Evolutionary conservation across 2,888 invertebrate genomes (phyloP), one percentile per base, ranked within the genome.

Genomic region (Scaptomyza caliginosa): DNA sequence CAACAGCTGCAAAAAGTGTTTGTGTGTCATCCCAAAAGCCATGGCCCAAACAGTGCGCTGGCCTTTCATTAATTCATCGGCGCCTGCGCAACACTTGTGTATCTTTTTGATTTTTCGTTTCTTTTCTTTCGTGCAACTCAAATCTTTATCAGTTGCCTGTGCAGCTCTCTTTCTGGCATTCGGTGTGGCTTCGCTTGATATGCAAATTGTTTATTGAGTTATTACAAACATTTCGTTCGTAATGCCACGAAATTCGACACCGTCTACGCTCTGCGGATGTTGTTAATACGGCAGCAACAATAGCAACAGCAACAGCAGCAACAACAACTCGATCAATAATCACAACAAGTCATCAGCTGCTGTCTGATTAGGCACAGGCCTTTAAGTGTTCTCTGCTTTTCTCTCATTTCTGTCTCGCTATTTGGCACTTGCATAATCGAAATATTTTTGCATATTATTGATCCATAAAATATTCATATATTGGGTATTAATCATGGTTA

Each of bases 141-240:
- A 26, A 40, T 23, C 32, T 73, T 67, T 74, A 54, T 62, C 60
- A 40, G 67, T 17, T 36, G 5, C 10, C 13, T 32, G 16, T 40
- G 30, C 10, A 11, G 6, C 13, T 17, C 11, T 17, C 24, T 32
- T 7, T 13, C 8, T 42, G 5, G 11, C n/a, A 23, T n/a, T 42
- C 24, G 11, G 30, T 13, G 52, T 30, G 40, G 34, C n/a, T 60
- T 55, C 40, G 67, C 68, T 63, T 48, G 34, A 78, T 63, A 75
- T 78, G 73, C 73, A 79, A 62, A 79, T 77, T 75, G 62, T 52
- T 64, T 67, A 77, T 75, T 77, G 64, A 79, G 73, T 67, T 75
- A 69, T 73, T 73, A 75, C 54, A 55, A 49, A 62, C 30, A 67
- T 45, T 66, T 76, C 46, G 50, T 38, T 72, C 46, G 67, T 54